Percentiles rank a stretch among this genome's conserved stretches.
phyloP scores from a whole-genome alignment of 2,797 vertebrate genomes.

The Anabacerthia variegaticeps region DNA sequence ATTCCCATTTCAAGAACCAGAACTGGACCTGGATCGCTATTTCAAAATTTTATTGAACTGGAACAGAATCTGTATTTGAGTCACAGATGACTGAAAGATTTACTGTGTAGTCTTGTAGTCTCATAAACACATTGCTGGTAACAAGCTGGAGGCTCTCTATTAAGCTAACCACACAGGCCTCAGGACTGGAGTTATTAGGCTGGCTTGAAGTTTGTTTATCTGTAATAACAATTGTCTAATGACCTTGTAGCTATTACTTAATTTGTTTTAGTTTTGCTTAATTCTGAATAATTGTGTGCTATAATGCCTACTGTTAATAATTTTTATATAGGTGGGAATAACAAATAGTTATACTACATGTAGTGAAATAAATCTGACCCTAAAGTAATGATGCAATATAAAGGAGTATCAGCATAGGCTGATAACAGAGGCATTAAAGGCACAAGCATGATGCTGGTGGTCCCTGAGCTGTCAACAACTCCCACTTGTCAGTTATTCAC shows the following conservation, averaged over 20 bases:
- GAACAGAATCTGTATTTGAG: background rate
- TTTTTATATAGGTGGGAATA: background rate
- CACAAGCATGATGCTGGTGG: background rate
- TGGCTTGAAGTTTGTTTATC: background rate
- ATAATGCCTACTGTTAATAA: background rate
- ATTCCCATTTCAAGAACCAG: background rate
- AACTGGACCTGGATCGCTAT: background rate
- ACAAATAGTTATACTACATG: background rate
- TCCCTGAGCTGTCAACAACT: background rate
- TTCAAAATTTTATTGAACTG: background rate
- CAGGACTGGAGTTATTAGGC: background rate
- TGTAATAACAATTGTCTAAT: background rate
- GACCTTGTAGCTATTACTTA: background rate
- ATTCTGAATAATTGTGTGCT: background rate
- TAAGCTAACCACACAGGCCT: background rate
- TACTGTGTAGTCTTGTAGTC: background rate
- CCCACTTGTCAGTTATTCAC: background rate
- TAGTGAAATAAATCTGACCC: background rate
- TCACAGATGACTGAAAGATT: constrained; percentile 3
- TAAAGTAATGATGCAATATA: background rate
- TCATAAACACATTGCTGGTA: constrained; percentile 1
- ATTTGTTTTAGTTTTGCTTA: constrained; percentile 3
- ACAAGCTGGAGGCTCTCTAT: background rate
- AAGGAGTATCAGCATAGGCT: background rate
- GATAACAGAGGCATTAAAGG: background rate